phyloP scores from a whole-genome alignment of 2,797 vertebrate genomes.

The Philypnodon macrostomus region DNA sequence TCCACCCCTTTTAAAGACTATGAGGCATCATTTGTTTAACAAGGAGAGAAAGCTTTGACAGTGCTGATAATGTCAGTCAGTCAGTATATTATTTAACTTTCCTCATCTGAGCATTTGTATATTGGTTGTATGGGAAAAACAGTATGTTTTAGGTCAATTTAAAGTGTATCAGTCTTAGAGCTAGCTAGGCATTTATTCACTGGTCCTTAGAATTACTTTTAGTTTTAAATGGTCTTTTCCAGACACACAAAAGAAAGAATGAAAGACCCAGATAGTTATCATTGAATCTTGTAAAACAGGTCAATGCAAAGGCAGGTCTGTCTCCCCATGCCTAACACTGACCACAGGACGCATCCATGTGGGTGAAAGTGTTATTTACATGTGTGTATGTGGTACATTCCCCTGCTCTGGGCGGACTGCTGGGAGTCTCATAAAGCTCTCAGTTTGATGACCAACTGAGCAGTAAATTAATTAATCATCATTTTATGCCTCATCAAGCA shows the following conservation, averaged over 20 bases:
- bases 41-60: conserved; percentile 36
- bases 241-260: background rate
- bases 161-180: too few relatives aligned
- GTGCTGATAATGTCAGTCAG: conserved; percentile 30
- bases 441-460: conserved; percentile 97
- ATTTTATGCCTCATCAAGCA: conserved; percentile 99
- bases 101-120: conserved; percentile 54
- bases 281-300: conserved; percentile 50
- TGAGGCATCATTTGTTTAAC: conserved; percentile 47
- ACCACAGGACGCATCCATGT: conserved; percentile 36
- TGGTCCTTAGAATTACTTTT: too few relatives aligned
- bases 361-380: conserved; percentile 13
- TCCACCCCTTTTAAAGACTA: conserved; percentile 48
- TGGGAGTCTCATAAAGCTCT: conserved; percentile 96
- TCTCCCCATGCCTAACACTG: conserved; percentile 28
- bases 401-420: conserved; percentile 76
- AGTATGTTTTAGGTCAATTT: conserved; percentile 16
- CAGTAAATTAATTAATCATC: conserved; percentile 99
- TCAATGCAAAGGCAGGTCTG: conserved; percentile 64
- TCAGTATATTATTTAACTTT: conserved; percentile 49
- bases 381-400: conserved; percentile 15
- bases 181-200: too few relatives aligned
- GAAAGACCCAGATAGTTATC: conserved; percentile 16
- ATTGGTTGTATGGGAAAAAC: conserved; percentile 42
- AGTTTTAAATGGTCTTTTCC: too few relatives aligned